phyloP scores from a whole-genome alignment of 2,113 vertebrate genomes.

The Talpa occidentalis region DNA sequence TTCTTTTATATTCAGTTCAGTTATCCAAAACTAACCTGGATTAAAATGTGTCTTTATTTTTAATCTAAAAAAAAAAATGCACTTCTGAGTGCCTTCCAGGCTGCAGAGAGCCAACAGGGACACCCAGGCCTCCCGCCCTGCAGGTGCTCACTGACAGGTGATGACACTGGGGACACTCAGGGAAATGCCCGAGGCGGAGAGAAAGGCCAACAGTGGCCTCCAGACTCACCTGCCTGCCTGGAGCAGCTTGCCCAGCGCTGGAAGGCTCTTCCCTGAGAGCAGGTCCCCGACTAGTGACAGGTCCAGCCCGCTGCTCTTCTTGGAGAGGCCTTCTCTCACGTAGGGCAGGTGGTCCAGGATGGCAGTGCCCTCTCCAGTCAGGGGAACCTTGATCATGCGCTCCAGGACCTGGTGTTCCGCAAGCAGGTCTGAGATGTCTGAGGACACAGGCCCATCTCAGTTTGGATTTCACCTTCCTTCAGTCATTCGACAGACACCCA shows the following conservation, averaged over 20 bases:
- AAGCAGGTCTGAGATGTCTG: conserved; percentile 62
- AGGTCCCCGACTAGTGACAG: not conserved
- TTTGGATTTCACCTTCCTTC: not conserved
- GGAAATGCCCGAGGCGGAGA: not conserved
- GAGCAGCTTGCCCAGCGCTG: not conserved
- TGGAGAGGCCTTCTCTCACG: not conserved
- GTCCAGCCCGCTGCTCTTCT: conserved; percentile 9
- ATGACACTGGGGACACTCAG: not conserved
- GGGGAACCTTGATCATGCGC: not conserved
- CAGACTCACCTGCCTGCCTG: conserved; percentile 31
- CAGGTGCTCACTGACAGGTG: not conserved
- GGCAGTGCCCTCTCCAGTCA: not conserved
- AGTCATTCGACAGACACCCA: not conserved
- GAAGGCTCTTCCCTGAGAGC: not conserved
- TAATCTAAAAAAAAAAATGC: not conserved
- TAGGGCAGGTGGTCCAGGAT: conserved; percentile 59
- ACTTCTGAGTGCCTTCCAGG: too few relatives aligned
- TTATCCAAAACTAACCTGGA: not conserved
- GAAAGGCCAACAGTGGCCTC: not conserved
- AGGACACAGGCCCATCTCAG: not conserved
- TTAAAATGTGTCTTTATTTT: not conserved
- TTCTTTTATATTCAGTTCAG: not conserved
- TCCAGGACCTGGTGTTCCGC: not conserved
- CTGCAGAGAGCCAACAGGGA: not conserved
- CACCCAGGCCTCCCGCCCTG: not conserved